Percentiles rank a stretch among this genome's conserved stretches.
Evolutionary conservation across 1,140 invertebrate species (phyloP).

Genomic region (Patella vulgata): DNA sequence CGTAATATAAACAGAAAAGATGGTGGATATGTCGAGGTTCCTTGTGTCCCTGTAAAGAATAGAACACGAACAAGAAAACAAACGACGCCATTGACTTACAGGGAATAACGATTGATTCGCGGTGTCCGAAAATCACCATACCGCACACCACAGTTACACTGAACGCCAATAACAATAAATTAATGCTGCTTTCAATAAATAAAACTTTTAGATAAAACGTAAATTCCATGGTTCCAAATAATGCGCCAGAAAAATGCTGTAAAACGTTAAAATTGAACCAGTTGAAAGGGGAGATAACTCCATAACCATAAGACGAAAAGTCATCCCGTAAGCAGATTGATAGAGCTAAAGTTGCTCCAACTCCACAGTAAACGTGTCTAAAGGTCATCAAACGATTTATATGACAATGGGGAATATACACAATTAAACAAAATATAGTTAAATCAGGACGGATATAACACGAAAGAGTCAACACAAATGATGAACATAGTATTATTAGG

Average conservation of each 20-base stretch:
- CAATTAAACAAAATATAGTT: conserved; percentile 3
- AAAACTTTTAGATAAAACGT: conserved; percentile 10
- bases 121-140: too few relatives aligned
- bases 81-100: too few relatives aligned
- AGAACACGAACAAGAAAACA: conserved; percentile 40
- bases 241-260: conserved; percentile 30
- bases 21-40: conserved; percentile 57
- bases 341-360: conserved; percentile 13
- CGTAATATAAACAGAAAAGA: conserved; percentile 16
- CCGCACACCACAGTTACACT: too few relatives aligned
- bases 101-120: too few relatives aligned
- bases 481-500: neutral
- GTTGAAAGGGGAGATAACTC: conserved; percentile 47
- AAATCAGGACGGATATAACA: conserved; percentile 16
- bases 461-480: conserved; percentile 14
- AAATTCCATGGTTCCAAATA: conserved; percentile 35
- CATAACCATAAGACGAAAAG: conserved; percentile 39
- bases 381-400: too few relatives aligned
- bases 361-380: too few relatives aligned
- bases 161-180: too few relatives aligned
- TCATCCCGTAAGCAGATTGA: conserved; percentile 44
- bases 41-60: conserved; percentile 50
- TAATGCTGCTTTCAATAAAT: too few relatives aligned
- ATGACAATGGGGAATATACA: too few relatives aligned
- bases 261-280: conserved; percentile 56